phyloP scores from a whole-genome alignment of 2,113 vertebrate genomes.

The Herpailurus yagouaroundi region DNA sequence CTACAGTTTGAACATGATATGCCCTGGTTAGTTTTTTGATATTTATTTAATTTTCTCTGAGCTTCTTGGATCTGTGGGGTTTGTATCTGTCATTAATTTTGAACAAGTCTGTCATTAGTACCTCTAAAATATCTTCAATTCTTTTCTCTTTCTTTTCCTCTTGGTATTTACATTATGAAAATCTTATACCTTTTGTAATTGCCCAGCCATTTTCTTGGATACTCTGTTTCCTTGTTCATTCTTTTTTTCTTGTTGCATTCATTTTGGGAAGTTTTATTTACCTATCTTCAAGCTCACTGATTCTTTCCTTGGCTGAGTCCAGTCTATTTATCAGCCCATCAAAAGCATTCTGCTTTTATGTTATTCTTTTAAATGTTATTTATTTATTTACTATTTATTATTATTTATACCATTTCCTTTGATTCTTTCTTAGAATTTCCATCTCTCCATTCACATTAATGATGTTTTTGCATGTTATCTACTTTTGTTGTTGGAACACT shows the following conservation, averaged over 20 bases:
- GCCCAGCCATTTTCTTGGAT: neutral
- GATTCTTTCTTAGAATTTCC: neutral
- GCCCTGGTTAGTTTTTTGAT: neutral
- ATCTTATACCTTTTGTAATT: neutral
- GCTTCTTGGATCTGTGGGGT: neutral
- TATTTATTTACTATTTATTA: neutral
- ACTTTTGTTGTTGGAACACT: neutral
- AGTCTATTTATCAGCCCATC: neutral
- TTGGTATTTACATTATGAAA: neutral
- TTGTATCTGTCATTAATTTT: neutral
- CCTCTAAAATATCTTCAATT: neutral
- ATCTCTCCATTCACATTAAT: neutral
- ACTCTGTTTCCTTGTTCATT: neutral
- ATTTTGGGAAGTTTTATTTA: neutral
- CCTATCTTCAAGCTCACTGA: neutral
- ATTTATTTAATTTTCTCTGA: neutral
- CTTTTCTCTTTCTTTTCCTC: neutral
- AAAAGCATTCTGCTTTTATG: neutral
- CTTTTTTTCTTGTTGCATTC: neutral
- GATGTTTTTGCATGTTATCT: neutral
- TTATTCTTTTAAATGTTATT: neutral
- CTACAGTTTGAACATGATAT: neutral
- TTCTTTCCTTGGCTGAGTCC: neutral
- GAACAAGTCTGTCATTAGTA: neutral
- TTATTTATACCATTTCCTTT: neutral